phyloP scores from a whole-genome alignment of 1,140 invertebrate species.

The Arctopsyche grandis region DNA sequence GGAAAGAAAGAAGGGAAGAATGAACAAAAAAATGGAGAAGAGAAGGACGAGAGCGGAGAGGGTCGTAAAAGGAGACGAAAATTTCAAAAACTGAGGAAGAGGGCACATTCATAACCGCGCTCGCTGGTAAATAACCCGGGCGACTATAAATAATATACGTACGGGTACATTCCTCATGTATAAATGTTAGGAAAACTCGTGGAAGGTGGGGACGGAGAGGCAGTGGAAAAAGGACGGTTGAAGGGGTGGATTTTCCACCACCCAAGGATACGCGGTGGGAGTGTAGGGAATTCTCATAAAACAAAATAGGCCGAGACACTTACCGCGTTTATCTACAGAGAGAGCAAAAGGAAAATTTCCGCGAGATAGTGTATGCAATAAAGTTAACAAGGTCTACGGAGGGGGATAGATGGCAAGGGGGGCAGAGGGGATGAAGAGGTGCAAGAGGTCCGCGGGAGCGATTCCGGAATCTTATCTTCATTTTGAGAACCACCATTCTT shows the following conservation, averaged over 20 bases:
- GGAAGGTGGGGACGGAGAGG: neutral
- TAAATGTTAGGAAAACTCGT: conserved; percentile 33
- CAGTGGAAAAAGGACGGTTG: no score
- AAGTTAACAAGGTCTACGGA: conserved; percentile 50
- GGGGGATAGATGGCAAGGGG: neutral
- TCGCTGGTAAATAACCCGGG: conserved; percentile 46
- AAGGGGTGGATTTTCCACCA: no score
- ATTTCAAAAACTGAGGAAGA: conserved; percentile 44
- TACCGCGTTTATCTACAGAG: conserved; percentile 51
- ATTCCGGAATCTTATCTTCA: neutral
- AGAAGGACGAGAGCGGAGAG: neutral
- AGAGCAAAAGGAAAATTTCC: conserved; percentile 46
- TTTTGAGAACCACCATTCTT: neutral
- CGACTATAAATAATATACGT: conserved; percentile 51
- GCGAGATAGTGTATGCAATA: conserved; percentile 52
- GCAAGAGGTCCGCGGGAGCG: neutral
- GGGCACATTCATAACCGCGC: conserved; percentile 43
- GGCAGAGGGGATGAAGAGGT: neutral
- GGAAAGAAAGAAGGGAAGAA: neutral
- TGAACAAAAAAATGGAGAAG: conserved; percentile 37
- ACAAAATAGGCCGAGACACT: conserved; percentile 52
- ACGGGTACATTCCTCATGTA: conserved; percentile 45
- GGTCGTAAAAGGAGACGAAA: conserved; percentile 45
- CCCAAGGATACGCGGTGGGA: neutral
- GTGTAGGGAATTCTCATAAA: conserved; percentile 39